These are phyloP conservation scores for Hippocampus abdominalis DNA, from an alignment of 2,113 vertebrate species.

Conservation along the genomic window DNA sequence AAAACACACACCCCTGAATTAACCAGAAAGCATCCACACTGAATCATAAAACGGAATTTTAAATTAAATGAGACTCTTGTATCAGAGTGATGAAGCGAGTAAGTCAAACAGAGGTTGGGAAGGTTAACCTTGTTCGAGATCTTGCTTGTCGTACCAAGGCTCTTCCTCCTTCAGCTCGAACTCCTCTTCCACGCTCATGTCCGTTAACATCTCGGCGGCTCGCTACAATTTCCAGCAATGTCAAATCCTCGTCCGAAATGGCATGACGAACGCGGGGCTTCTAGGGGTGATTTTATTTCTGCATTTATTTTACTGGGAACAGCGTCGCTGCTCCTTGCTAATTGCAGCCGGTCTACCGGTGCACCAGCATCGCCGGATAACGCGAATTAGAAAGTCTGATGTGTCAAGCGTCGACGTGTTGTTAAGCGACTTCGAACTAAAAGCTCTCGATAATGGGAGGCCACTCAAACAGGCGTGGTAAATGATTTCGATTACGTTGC, in stretches of 20 bases:
- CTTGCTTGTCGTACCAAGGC: conserved; percentile 72
- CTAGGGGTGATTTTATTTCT: neutral
- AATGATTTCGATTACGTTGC: neutral
- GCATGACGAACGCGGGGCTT: neutral
- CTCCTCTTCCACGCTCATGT: conserved; percentile 71
- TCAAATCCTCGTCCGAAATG: neutral
- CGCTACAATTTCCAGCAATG: neutral
- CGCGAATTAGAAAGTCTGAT: neutral
- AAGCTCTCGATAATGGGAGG: accelerated
- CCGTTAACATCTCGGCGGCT: conserved; percentile 58
- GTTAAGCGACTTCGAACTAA: neutral
- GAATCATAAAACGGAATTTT: neutral
- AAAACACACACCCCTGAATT: neutral
- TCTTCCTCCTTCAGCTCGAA: conserved; percentile 75
- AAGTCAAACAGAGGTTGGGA: conserved; percentile 7
- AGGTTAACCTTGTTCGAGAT: conserved; percentile 71
- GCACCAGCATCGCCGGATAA: neutral
- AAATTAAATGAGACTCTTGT: conserved; percentile 15
- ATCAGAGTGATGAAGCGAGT: neutral
- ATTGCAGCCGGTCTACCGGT: neutral
- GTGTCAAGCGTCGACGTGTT: neutral
- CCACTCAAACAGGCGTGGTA: neutral
- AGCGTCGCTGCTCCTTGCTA: neutral
- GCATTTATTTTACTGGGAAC: neutral
- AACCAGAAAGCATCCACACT: neutral